phyloP scores from a whole-genome alignment of 2,888 invertebrate genomes.

The Tenthredo amoena region DNA sequence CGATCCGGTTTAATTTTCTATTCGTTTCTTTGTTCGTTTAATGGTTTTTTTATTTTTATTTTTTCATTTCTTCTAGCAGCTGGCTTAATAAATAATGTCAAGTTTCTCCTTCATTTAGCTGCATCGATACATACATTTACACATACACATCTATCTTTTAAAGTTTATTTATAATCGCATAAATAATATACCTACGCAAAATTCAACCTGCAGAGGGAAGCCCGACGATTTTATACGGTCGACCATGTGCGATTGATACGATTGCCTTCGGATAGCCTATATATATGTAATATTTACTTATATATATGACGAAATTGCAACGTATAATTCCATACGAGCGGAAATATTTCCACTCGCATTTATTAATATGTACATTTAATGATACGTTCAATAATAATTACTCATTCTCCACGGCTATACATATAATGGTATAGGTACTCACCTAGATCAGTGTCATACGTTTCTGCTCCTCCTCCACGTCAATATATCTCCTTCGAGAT shows the following conservation, averaged over 20 bases:
- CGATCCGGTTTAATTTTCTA: not conserved
- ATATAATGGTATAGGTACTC: not conserved
- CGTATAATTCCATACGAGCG: not conserved
- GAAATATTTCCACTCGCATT: not conserved
- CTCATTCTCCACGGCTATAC: not conserved
- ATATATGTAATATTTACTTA: not conserved
- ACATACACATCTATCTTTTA: not conserved
- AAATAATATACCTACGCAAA: not conserved
- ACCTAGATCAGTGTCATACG: not conserved
- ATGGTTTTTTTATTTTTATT: not conserved
- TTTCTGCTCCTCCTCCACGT: not conserved
- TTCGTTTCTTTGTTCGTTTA: not conserved
- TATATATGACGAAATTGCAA: conserved; percentile 2
- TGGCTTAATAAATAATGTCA: not conserved
- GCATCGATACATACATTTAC: not conserved
- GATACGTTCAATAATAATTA: conserved; percentile 1
- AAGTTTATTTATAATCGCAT: not conserved
- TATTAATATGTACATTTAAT: not conserved
- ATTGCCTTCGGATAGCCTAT: conserved; percentile 6
- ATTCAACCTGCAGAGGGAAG: not conserved
- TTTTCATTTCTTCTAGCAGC: not conserved
- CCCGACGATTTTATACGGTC: conserved; percentile 10
- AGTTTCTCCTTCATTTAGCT: not conserved
- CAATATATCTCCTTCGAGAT: not conserved
- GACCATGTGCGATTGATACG: conserved; percentile 1